Evolutionary conservation across 1,140 invertebrate genomes (phyloP), one percentile per base, ranked within the genome.

Genomic region (Brachionus koreanus): DNA sequence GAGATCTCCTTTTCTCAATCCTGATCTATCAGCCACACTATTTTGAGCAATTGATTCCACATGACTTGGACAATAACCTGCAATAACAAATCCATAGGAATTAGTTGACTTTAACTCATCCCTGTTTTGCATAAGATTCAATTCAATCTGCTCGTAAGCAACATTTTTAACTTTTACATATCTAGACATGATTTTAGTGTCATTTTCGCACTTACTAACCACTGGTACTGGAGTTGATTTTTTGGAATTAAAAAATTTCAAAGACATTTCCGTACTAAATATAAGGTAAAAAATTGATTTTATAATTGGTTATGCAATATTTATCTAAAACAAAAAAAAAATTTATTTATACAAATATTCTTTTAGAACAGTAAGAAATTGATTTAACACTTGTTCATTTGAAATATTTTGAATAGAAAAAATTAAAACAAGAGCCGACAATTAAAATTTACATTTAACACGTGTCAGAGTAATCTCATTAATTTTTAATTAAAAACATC

Each of bases 31-130:
- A 23, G 76, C 23, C 37, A 39, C 33, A 43, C 35, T 42, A 25
- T 65, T 65, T 39, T 61, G 46, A 37, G 13, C 49, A 37, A 79
- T 23, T 7, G 76, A 16, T 42, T 79, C 61, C 9, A 79, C 76
- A 25, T 79, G 37, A 65, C 49, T 37, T n/a, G 76, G 76, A 79
- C 76, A 79, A 65, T 79, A 79, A 13, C 76, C 76, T 13, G 76
- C 76, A 37, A 79, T 46, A 16, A 74, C 42, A 74, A 74, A 74
- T 5, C 69, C 69, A 25, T 49, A 74, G 3, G 39, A 74, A 25
- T 74, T 74, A 19, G 16, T 46, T 74, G 76, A 65, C 16, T 61
- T 79, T 2, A 35, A 33, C 23, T 65, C 49, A 35, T 61, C 49
- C 16, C 43, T 39, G 46, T 9, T 39, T 16, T 37, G 39, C 12